phyloP scores from a whole-genome alignment of 2,797 vertebrate genomes.

The Argya squamiceps region DNA sequence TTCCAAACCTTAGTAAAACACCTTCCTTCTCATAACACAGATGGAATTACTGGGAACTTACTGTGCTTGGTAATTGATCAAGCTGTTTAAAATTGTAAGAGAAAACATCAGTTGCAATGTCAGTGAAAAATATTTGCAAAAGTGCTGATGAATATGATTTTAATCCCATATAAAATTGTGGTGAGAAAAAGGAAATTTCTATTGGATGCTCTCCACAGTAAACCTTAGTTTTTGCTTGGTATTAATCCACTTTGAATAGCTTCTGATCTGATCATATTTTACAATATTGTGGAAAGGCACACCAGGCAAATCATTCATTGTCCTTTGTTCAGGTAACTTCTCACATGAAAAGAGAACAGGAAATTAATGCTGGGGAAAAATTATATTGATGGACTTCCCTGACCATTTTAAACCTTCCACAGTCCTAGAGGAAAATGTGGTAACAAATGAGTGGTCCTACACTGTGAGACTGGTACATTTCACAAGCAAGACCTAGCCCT shows the following conservation, averaged over 20 bases:
- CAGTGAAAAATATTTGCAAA: slow-evolving; percentile 14
- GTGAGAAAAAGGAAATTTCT: slow-evolving; percentile 61
- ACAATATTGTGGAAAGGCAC: background rate
- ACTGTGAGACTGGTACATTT: background rate
- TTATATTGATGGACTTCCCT: background rate
- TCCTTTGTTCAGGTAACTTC: slow-evolving; percentile 13
- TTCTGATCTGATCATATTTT: slow-evolving; percentile 22
- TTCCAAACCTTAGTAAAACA: slow-evolving; percentile 3
- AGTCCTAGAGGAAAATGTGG: background rate
- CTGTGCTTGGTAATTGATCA: slow-evolving; percentile 34
- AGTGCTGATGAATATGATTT: slow-evolving; percentile 62
- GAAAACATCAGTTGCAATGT: background rate
- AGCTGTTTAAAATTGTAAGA: slow-evolving; percentile 32
- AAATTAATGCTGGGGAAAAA: background rate
- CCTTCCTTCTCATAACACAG: background rate
- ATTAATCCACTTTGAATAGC: background rate
- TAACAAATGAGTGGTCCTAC: background rate
- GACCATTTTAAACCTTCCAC: background rate
- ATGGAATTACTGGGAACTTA: slow-evolving; percentile 8
- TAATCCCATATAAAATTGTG: slow-evolving; percentile 51
- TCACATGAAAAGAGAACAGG: background rate
- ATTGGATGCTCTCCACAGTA: slow-evolving; percentile 46
- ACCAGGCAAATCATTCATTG: background rate
- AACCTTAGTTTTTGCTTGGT: background rate
- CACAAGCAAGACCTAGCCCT: background rate